Evolutionary conservation across 1,140 invertebrate genomes (phyloP), one percentile per base, ranked within the genome.

Genomic region (Bombus pascuorum): DNA sequence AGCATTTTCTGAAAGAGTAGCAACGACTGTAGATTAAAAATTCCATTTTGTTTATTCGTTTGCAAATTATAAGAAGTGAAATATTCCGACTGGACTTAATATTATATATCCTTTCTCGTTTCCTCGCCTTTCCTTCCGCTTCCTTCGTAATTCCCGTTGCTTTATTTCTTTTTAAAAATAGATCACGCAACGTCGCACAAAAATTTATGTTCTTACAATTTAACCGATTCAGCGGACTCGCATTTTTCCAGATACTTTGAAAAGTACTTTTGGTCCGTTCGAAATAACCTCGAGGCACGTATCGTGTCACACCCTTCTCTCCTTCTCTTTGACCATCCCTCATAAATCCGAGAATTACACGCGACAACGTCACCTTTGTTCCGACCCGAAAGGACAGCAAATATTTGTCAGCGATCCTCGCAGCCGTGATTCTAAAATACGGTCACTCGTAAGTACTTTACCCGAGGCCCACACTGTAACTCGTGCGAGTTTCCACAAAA

Each of bases 271-370:
- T 47, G 12, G 12, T 62, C 28, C 59, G 59, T 62, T 62, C 10
- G 59, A n/a, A 37, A 2, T 10, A 15, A 68, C 66, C 9, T 9
- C 12, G 0, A 44, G 47, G 70, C 37, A 72, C 66, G 12, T n/a
- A 62, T 62, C 59, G 28, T 9, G 53, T 57, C n/a, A 22, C 78
- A 88, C 73, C 59, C 86, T 81, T 88, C 70, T 66, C n/a, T 65
- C 66, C 25, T 65, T 32, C 32, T 75, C 72, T 32, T 10, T 74
- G 85, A 85, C 85, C 89, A 90, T 83, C 84, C 84, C 85, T 83
- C 83, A 92, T 92, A 92, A 92, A 92, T 92, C 86, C 78, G 42
- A 83, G 91, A 90, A 91, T 92, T 92, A 92, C 86, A 81, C 85
- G 83, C 37, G 53, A 18, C 57, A 22, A 76, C 83, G 82, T n/a